These are phyloP conservation scores for Philotrypesis tridentata DNA, from an alignment of 1,140 invertebrate species.

Conservation along the genomic window DNA sequence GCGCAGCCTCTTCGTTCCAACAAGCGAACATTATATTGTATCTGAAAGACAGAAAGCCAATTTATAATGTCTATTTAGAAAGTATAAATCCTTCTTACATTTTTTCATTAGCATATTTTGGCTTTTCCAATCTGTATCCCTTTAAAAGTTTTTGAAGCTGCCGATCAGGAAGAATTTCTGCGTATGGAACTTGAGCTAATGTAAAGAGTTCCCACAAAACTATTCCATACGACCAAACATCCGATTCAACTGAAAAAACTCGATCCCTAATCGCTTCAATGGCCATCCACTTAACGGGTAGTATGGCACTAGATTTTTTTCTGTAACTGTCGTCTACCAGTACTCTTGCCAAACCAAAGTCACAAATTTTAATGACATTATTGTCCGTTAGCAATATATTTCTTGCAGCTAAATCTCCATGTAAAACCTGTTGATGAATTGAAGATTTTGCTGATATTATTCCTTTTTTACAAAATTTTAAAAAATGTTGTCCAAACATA, in stretches of 20 bases:
- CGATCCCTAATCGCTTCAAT: neutral
- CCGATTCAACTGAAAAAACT: neutral
- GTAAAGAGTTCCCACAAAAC: neutral
- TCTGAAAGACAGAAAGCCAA: no score
- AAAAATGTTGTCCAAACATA: constrained; percentile 57
- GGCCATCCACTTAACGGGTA: neutral
- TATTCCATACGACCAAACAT: neutral
- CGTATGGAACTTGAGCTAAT: neutral
- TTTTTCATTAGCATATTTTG: neutral
- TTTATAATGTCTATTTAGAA: no score
- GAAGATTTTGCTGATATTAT: neutral
- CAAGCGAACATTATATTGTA: no score
- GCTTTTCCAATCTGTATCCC: neutral
- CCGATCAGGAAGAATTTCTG: neutral
- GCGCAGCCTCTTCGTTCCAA: no score
- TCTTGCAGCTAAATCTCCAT: neutral
- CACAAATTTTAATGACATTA: constrained; percentile 59
- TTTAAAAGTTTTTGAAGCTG: neutral
- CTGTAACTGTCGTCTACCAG: neutral
- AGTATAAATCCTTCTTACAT: neutral
- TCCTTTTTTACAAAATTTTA: no score
- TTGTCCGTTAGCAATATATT: neutral
- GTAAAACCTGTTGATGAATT: neutral
- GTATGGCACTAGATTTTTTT: neutral
- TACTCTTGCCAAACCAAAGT: neutral